A percentile compares a stretch with the other conserved stretches of the same genome.
These are phyloP conservation scores for Danaus chrysippus DNA, from an alignment of 2,888 invertebrate species.

Conservation along the genomic window DNA sequence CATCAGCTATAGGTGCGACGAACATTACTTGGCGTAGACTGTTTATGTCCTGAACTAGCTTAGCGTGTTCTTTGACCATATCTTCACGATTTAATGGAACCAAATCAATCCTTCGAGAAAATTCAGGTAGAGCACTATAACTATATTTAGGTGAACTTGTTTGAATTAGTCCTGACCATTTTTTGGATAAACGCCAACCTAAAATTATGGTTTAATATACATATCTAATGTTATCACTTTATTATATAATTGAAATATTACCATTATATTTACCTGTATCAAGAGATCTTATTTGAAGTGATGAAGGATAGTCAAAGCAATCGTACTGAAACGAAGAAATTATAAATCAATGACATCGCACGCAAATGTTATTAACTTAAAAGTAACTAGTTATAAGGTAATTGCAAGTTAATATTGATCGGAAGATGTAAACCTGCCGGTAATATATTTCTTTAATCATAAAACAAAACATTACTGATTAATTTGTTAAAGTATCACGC, in stretches of 20 bases:
- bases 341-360: slow-evolving; percentile 1
- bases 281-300: slow-evolving; percentile 21
- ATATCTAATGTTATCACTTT: background rate
- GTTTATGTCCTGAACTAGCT: slow-evolving; percentile 71
- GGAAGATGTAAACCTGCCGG: slow-evolving; percentile 16
- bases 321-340: slow-evolving; percentile 53
- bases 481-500: slow-evolving; percentile 18
- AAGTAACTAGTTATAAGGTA: background rate
- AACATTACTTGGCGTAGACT: slow-evolving; percentile 60
- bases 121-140: slow-evolving; percentile 16
- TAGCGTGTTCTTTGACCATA: slow-evolving; percentile 67
- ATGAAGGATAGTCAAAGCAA: slow-evolving; percentile 53
- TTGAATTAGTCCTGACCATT: slow-evolving; percentile 23
- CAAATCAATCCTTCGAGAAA: slow-evolving; percentile 43
- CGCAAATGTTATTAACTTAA: slow-evolving; percentile 13
- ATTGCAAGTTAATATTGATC: slow-evolving; percentile 1
- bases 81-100: slow-evolving; percentile 46
- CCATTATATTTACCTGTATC: slow-evolving; percentile 44
- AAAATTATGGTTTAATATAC: background rate
- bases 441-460: slow-evolving; percentile 14
- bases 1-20: slow-evolving; percentile 55
- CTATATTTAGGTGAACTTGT: slow-evolving; percentile 38
- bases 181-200: slow-evolving; percentile 41
- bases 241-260: background rate
- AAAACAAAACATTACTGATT: slow-evolving; percentile 18